Percentiles rank a stretch among this genome's conserved stretches.
phyloP scores from a whole-genome alignment of 2,797 vertebrate genomes.

The Synaphobranchus kaupii region DNA sequence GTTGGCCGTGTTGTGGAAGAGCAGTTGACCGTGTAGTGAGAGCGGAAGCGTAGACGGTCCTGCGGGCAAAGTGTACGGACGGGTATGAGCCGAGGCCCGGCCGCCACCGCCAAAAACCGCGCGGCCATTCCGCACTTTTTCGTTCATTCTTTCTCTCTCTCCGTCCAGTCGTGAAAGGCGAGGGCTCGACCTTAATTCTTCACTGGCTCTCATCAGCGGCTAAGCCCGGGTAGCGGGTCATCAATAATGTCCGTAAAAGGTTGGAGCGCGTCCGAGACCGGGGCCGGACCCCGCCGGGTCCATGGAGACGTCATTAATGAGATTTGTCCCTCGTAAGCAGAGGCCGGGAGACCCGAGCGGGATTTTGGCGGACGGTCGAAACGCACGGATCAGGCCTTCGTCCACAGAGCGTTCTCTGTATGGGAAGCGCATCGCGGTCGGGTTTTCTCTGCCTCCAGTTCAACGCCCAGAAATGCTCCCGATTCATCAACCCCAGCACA shows the following conservation, averaged over 20 bases:
- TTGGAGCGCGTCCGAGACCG: constrained; percentile 38
- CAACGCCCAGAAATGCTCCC: neutral
- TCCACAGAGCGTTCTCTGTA: neutral
- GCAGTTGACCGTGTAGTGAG: neutral
- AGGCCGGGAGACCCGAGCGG: neutral
- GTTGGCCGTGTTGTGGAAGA: neutral
- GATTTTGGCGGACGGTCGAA: neutral
- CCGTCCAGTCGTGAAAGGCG: constrained; percentile 41
- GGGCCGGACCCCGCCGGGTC: constrained; percentile 38
- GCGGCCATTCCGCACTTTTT: neutral
- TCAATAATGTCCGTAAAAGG: constrained; percentile 50
- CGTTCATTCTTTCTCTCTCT: constrained; percentile 20
- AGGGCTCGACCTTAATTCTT: constrained; percentile 54
- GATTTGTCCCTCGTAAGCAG: constrained; percentile 31
- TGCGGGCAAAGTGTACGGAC: neutral
- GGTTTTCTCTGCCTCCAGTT: neutral
- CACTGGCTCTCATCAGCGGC: constrained; percentile 41
- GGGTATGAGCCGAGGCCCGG: neutral
- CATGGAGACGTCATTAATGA: constrained; percentile 50
- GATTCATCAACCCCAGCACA: neutral
- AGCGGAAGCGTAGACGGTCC: neutral
- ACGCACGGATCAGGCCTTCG: neutral
- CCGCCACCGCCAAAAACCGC: neutral
- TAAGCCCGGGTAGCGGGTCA: constrained; percentile 46
- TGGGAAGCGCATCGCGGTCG: neutral